phyloP scores from a whole-genome alignment of 1,140 invertebrate species.

The Choristoneura fumiferana region DNA sequence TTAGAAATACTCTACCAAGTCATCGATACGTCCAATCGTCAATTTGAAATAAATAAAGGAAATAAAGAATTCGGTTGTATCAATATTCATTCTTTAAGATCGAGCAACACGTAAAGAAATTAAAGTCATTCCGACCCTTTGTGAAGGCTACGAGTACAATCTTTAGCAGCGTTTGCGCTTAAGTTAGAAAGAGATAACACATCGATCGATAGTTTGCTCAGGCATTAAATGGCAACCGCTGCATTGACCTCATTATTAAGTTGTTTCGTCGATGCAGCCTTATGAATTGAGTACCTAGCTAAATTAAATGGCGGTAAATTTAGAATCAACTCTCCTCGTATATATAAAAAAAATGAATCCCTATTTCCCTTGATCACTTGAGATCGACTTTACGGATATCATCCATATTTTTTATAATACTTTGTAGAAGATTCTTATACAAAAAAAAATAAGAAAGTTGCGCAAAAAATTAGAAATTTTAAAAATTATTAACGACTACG shows the following conservation, averaged over 20 bases:
- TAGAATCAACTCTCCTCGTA: neutral
- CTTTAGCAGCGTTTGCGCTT: constrained; percentile 51
- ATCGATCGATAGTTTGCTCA: constrained; percentile 75
- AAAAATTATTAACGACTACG: no score
- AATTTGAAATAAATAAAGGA: neutral
- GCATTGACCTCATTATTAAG: constrained; percentile 76
- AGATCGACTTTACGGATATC: no score
- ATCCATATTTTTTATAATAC: no score
- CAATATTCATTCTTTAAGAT: constrained; percentile 3
- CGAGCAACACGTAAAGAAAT: constrained; percentile 18
- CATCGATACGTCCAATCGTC: neutral
- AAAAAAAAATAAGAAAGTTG: no score
- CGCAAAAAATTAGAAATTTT: no score
- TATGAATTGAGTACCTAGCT: constrained; percentile 22
- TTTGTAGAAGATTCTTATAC: no score
- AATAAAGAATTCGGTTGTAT: neutral
- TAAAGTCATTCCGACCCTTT: constrained; percentile 19
- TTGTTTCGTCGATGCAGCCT: constrained; percentile 60
- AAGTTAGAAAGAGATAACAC: constrained; percentile 71
- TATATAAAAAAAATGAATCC: no score
- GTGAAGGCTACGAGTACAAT: constrained; percentile 34
- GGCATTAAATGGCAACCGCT: constrained; percentile 74
- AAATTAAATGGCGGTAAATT: constrained; percentile 20
- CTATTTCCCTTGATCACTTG: no score
- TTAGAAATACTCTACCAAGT: neutral